A percentile compares a stretch with the other conserved stretches of the same genome.
phyloP scores from a whole-genome alignment of 2,797 vertebrate species.

The Lepidocolaptes lacrymiger region DNA sequence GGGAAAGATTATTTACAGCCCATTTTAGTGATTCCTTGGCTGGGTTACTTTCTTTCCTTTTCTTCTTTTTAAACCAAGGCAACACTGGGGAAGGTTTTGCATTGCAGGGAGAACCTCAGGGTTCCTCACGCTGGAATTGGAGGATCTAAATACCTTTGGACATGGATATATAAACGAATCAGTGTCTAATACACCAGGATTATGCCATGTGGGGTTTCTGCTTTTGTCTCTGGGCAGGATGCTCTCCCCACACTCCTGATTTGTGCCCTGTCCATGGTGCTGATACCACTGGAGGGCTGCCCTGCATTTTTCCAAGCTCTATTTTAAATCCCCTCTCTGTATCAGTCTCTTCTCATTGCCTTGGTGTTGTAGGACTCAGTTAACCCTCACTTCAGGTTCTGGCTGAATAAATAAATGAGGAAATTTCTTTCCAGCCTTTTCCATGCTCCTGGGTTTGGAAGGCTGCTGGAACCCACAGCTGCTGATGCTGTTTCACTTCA shows the following conservation, averaged over 20 bases:
- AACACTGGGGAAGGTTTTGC: background rate
- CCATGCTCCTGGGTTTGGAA: background rate
- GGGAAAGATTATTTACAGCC: background rate
- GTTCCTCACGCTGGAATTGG: background rate
- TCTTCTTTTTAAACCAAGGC: background rate
- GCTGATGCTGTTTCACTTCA: background rate
- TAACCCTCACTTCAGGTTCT: background rate
- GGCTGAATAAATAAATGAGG: accelerated
- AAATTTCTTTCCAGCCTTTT: background rate
- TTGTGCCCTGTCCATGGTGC: background rate
- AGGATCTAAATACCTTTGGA: background rate
- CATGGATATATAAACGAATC: background rate
- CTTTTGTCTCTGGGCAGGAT: background rate
- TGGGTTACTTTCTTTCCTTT: background rate
- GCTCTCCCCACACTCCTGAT: background rate
- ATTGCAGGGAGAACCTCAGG: background rate
- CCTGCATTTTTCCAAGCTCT: background rate
- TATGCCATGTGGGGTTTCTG: accelerated
- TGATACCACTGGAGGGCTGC: background rate
- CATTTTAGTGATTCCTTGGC: background rate
- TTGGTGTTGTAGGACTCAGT: background rate
- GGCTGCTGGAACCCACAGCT: background rate
- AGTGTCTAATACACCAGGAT: accelerated
- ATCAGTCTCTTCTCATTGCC: background rate
- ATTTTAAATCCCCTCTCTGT: background rate